Percentiles rank a stretch among this genome's conserved stretches.
Evolutionary conservation across 2,888 invertebrate species (phyloP).

Genomic region (Tanypteryx hageni): DNA sequence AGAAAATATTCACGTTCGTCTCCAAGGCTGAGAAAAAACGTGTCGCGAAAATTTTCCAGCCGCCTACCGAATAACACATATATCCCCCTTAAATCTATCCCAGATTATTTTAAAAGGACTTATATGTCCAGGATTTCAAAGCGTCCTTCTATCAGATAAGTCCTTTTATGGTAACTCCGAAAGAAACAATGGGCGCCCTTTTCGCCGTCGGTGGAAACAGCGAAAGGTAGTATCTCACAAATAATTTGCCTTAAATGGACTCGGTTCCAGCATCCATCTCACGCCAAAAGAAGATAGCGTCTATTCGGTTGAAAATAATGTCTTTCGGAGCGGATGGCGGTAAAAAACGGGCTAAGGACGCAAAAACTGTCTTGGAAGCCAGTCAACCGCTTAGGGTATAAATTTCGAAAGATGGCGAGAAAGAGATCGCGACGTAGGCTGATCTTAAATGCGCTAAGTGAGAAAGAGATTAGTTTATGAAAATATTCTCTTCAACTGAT

Average conservation of each 20-base stretch:
- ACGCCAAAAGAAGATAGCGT: neutral
- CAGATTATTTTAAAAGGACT: neutral
- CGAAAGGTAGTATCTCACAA: slow-evolving; percentile 2
- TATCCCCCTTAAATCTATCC: too few relatives aligned
- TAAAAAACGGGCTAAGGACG: neutral
- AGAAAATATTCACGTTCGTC: too few relatives aligned
- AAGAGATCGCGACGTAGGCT: neutral
- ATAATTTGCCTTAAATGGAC: slow-evolving; percentile 3
- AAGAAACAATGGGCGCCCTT: neutral
- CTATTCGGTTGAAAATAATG: neutral
- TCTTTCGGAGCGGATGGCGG: neutral
- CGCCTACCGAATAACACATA: too few relatives aligned
- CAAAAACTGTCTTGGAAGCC: neutral
- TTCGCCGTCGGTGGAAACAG: neutral
- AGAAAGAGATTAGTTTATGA: too few relatives aligned
- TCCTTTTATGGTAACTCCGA: neutral
- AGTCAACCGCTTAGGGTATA: too few relatives aligned
- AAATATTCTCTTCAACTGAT: too few relatives aligned
- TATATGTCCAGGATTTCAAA: neutral
- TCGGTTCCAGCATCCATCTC: neutral
- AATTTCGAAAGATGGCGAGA: neutral
- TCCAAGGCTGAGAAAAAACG: too few relatives aligned
- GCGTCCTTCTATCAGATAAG: neutral
- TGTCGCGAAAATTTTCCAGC: too few relatives aligned
- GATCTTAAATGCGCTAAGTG: neutral